A percentile compares a stretch with the other conserved stretches of the same genome.
Evolutionary conservation across 2,888 invertebrate genomes (phyloP).

Genomic region (Pammene fasciana): DNA sequence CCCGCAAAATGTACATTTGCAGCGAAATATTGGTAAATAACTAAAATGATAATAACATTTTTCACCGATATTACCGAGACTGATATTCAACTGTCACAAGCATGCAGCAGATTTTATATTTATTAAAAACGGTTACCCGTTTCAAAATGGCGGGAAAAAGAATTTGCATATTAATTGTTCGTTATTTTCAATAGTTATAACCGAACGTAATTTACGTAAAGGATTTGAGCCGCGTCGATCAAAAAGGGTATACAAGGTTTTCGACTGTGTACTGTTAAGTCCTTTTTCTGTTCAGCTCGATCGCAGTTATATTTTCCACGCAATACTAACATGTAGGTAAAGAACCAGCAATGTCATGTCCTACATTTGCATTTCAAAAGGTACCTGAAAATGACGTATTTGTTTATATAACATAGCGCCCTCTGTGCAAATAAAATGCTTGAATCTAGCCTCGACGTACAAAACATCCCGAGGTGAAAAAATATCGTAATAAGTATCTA

Average conservation of each 20-base stretch:
- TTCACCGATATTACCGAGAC: background rate
- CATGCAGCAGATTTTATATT: background rate
- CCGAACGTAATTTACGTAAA: slow-evolving; percentile 28
- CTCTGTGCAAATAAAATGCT: slow-evolving; percentile 16
- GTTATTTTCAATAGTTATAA: slow-evolving; percentile 26
- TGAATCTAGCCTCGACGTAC: background rate
- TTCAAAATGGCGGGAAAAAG: slow-evolving; percentile 22
- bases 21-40: background rate
- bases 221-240: slow-evolving; percentile 5
- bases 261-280: background rate
- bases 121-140: slow-evolving; percentile 10
- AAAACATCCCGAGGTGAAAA: background rate
- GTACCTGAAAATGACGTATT: slow-evolving; percentile 11
- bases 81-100: slow-evolving; percentile 1
- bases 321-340: slow-evolving; percentile 26
- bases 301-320: slow-evolving; percentile 28
- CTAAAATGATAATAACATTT: background rate
- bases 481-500: too few relatives aligned
- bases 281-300: slow-evolving; percentile 2
- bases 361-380: slow-evolving; percentile 40
- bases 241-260: background rate
- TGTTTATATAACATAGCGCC: slow-evolving; percentile 18
- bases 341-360: slow-evolving; percentile 36
- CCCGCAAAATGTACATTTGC: background rate
- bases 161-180: slow-evolving; percentile 29